phyloP scores from a whole-genome alignment of 2,113 vertebrate species.

The Arvicanthis niloticus region DNA sequence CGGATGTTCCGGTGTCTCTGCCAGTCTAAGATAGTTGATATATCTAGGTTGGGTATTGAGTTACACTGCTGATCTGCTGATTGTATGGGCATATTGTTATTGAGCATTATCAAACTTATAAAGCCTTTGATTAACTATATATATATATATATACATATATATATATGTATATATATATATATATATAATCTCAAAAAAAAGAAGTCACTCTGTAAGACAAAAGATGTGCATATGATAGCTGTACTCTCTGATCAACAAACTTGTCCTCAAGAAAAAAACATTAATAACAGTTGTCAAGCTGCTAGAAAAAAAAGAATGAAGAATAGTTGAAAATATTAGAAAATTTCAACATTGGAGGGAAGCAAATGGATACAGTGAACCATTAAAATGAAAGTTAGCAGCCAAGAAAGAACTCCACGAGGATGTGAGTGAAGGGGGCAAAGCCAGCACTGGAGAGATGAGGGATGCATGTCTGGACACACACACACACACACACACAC shows the following conservation, averaged over 20 bases:
- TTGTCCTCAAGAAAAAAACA: background rate
- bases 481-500: background rate
- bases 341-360: background rate
- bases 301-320: background rate
- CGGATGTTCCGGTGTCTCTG: too few species aligned
- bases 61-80: too few species aligned
- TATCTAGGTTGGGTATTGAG: too few species aligned
- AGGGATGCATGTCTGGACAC: background rate
- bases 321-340: background rate
- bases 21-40: too few species aligned
- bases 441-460: background rate
- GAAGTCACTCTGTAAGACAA: background rate
- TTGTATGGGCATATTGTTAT: too few species aligned
- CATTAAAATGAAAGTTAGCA: background rate
- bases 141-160: too few species aligned
- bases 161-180: too few species aligned
- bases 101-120: too few species aligned
- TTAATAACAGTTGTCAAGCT: background rate
- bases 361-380: background rate
- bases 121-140: too few species aligned
- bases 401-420: background rate
- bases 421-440: background rate
- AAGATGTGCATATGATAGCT: background rate
- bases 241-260: background rate
- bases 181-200: too few species aligned